Base-by-base conservation (phyloP, 2,113 vertebrate genomes). In the Fulica atra region DNA sequence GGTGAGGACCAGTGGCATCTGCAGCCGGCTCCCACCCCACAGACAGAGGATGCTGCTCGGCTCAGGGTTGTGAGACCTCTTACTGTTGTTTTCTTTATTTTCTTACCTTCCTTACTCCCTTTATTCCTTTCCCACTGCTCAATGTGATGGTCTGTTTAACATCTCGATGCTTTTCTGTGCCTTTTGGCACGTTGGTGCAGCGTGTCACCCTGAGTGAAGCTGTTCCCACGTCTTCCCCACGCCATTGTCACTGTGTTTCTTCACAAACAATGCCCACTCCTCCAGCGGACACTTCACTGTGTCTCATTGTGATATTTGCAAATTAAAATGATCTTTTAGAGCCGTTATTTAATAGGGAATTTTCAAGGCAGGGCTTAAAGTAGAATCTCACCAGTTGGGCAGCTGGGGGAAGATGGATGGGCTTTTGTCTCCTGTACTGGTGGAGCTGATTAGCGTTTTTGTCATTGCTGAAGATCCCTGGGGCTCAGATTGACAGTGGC, bases 151-250 rank as follows among this genome's bases (percentile, higher is more conserved):
- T 46, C 20, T 83, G 9, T 26, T 83, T n/a, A 24, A 50, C 1
- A 7, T 40, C 86, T 7, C 5, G 33, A 4, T 24, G 21, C 9
- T 5, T 81, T 90, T 65, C 54, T 19, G 19, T 11, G n/a, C 21
- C 25, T 71, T 15, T 31, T 29, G 19, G 20, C 70, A 20, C 12
- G 20, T 14, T 18, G 25, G 11, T 2, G 6, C 64, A 54, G 33
- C 1, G 1, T 2, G 3, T 64, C 5, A 2, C 28, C 40, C 28
- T 20, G 6, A 13, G 61, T 11, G 40, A 40, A 36, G n/a, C 26
- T 2, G 1, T 42, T 33, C 76, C 59, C 25, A 36, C 53, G 20
- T 2, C 50, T 48, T 53, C 38, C 28, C 83, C 1, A 0, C 1
- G 2, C 73, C 44, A 24, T 17, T n/a, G 6, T 64, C 25, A 1